Evolutionary conservation across 2,888 invertebrate genomes (phyloP).

Genomic region (Hofmannophila pseudospretella): DNA sequence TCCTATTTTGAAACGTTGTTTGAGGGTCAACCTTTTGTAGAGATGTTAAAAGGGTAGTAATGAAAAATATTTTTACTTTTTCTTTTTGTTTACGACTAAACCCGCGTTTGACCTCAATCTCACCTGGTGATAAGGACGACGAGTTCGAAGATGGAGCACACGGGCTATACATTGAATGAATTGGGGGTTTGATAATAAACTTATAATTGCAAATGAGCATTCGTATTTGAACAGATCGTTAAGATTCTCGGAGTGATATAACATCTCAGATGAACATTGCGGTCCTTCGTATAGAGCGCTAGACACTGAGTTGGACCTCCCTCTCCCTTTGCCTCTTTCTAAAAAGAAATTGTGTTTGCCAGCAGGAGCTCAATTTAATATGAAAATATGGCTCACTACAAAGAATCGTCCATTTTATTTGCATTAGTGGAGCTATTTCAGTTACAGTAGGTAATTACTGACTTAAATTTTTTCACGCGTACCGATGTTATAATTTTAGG

Average conservation of each 20-base stretch:
- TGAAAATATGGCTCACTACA: constrained; percentile 61
- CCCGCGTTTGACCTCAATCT: too few relatives aligned
- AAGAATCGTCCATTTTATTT: constrained; percentile 60
- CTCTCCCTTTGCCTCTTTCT: constrained; percentile 25
- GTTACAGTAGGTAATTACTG: not conserved
- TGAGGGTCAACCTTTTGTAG: not conserved
- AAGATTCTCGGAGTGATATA: constrained; percentile 19
- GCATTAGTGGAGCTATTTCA: constrained; percentile 36
- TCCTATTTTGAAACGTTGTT: not conserved
- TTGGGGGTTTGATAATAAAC: too few relatives aligned
- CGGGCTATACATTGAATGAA: too few relatives aligned
- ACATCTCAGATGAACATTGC: constrained; percentile 21
- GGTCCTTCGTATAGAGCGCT: constrained; percentile 23
- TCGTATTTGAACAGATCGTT: constrained; percentile 8
- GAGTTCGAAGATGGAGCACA: too few relatives aligned
- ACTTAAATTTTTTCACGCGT: too few relatives aligned
- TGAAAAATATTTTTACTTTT: too few relatives aligned
- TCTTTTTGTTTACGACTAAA: too few relatives aligned
- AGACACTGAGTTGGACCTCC: constrained; percentile 14
- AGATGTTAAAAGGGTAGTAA: too few relatives aligned
- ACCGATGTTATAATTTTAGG: too few relatives aligned
- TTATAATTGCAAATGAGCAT: too few relatives aligned
- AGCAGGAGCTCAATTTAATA: constrained; percentile 57
- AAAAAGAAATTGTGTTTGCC: constrained; percentile 60
- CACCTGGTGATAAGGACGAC: too few relatives aligned